A percentile compares a stretch with the other conserved stretches of the same genome.
Evolutionary conservation across 1,140 invertebrate genomes (phyloP).

Genomic region (Aethina tumida): DNA sequence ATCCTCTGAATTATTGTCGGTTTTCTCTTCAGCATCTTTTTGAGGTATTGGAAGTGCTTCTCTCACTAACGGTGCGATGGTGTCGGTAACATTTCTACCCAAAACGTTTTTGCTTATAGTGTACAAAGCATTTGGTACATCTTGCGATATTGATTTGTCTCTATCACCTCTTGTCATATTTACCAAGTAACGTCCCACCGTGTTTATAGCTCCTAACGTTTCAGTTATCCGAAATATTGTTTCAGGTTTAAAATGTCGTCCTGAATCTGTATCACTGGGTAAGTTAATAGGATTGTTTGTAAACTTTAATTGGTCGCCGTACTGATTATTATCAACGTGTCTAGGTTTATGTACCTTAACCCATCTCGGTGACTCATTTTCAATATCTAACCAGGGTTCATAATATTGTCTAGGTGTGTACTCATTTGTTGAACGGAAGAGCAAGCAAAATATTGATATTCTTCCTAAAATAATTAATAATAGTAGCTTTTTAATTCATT

Average conservation of each 20-base stretch:
- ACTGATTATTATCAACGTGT: conserved; percentile 8
- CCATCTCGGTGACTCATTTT: conserved; percentile 14
- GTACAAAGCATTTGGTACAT: conserved; percentile 62
- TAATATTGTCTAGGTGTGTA: conserved; percentile 17
- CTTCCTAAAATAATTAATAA: conserved; percentile 21
- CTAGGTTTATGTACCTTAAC: conserved; percentile 12
- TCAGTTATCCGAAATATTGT: conserved; percentile 54
- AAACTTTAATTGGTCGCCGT: conserved; percentile 10
- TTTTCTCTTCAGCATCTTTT: conserved; percentile 10
- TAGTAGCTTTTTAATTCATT: conserved; percentile 4
- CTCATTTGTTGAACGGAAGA: conserved; percentile 17
- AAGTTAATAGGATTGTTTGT: conserved; percentile 13
- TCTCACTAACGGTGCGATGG: conserved; percentile 60
- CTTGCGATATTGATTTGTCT: conserved; percentile 37
- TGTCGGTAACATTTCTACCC: conserved; percentile 68
- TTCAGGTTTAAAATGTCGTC: conserved; percentile 30
- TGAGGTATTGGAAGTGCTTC: conserved; percentile 47
- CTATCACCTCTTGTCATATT: conserved; percentile 57
- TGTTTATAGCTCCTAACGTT: conserved; percentile 66
- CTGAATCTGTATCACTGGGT: conserved; percentile 17
- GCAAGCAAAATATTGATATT: conserved; percentile 18
- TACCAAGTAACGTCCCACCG: conserved; percentile 71
- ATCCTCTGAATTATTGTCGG: conserved; percentile 20
- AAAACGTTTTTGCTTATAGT: conserved; percentile 73
- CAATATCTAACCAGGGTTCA: conserved; percentile 15